A percentile compares a stretch with the other conserved stretches of the same genome.
Conservation (phyloP, 2,888 invertebrate species). For the Leptinotarsa tumamoca region DNA sequence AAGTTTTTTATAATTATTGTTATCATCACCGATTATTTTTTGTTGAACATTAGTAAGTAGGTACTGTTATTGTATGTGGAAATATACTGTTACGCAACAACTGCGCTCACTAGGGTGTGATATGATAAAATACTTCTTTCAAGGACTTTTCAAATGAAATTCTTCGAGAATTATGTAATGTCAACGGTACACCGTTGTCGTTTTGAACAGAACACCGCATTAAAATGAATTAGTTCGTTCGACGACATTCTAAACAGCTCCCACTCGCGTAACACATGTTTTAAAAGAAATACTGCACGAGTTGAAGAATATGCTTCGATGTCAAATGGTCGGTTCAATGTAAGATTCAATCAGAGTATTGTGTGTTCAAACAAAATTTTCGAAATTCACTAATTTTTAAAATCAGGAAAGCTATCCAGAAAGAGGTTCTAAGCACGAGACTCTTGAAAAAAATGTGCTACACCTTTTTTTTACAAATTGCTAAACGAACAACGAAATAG, state of each 20-base stretch:
- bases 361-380: no score
- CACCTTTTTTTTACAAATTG: no score
- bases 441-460: no score
- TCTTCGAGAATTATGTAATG: conserved; percentile 36
- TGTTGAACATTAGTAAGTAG: no score
- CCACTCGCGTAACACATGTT: conserved; percentile 15
- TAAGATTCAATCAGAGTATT: neutral
- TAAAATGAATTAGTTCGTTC: conserved; percentile 18
- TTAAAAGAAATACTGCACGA: neutral
- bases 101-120: conserved; percentile 32
- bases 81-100: conserved; percentile 15
- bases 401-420: no score
- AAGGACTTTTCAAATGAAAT: conserved; percentile 33
- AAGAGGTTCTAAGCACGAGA: no score
- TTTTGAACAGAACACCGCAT: conserved; percentile 11
- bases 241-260: conserved; percentile 19
- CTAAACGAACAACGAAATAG: no score
- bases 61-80: conserved; percentile 15
- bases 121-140: conserved; percentile 31
- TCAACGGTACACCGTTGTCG: conserved; percentile 21
- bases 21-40: no score
- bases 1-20: no score
- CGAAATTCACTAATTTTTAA: no score
- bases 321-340: neutral
- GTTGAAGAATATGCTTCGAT: neutral